Percentiles rank a stretch among this genome's conserved stretches.
These are phyloP conservation scores for Polypterus bichir DNA, from an alignment of 2,113 vertebrate genomes.

Conservation along the genomic window DNA sequence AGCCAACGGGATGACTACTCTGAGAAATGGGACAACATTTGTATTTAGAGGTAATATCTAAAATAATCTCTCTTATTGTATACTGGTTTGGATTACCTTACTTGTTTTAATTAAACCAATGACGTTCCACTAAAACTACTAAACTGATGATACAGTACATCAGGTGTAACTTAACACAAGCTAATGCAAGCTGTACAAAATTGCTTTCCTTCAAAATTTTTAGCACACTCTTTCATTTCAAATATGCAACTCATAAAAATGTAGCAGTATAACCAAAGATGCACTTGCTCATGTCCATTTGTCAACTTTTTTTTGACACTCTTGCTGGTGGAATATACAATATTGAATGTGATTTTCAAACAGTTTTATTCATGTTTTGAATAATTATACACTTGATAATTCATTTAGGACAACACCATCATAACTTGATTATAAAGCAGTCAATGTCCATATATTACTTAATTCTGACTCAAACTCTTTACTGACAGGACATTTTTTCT, in stretches of 20 bases:
- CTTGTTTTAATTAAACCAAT: conserved; percentile 2
- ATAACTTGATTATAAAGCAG: neutral
- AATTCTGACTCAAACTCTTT: neutral
- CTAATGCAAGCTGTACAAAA: no score
- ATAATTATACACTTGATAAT: neutral
- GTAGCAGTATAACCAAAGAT: no score
- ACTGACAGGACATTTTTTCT: conserved; percentile 76
- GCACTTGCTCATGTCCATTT: neutral
- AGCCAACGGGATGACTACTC: conserved; percentile 60
- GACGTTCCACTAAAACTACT: neutral
- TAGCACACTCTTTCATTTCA: no score
- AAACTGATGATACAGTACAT: neutral
- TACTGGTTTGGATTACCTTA: no score
- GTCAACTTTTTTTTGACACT: neutral
- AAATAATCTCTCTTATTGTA: neutral
- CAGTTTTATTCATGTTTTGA: neutral
- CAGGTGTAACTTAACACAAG: no score
- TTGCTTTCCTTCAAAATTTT: no score
- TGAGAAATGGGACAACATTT: conserved; percentile 74
- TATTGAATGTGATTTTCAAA: no score
- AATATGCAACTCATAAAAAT: no score
- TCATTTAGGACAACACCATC: neutral
- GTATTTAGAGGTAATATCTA: conserved; percentile 73
- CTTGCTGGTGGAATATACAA: neutral
- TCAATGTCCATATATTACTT: neutral